Evolutionary conservation across 2,888 invertebrate species (phyloP).

Genomic region (Amblyjoppa fuscipennis): DNA sequence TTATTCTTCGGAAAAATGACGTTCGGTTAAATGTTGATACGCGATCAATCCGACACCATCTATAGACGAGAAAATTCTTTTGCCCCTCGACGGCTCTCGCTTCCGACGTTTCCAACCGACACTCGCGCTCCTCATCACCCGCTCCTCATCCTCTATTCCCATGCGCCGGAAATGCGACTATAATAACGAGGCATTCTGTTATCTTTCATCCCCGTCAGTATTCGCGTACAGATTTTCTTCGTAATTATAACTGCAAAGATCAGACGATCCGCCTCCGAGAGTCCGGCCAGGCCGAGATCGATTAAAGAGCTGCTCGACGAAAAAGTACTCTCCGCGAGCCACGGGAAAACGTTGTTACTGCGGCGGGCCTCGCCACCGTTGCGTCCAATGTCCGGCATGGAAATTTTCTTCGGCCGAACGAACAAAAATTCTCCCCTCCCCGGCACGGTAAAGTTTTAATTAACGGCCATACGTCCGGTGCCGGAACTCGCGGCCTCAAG

Average conservation of each 20-base stretch:
- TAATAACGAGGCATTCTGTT: background rate
- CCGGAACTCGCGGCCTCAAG: slow-evolving; percentile 67
- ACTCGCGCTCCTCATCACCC: too few relatives aligned
- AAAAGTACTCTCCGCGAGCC: background rate
- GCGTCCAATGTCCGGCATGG: slow-evolving; percentile 56
- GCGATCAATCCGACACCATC: too few relatives aligned
- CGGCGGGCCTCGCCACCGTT: background rate
- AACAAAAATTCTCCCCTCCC: slow-evolving; percentile 35
- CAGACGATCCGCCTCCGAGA: background rate
- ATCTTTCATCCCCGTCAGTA: background rate
- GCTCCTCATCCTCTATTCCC: too few relatives aligned
- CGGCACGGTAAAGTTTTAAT: slow-evolving; percentile 81
- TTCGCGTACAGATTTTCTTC: background rate
- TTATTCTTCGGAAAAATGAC: too few relatives aligned
- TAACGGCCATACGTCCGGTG: slow-evolving; percentile 80
- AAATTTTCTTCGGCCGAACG: slow-evolving; percentile 76
- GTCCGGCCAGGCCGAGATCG: too few relatives aligned
- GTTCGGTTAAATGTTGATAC: too few relatives aligned
- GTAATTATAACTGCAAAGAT: slow-evolving; percentile 11
- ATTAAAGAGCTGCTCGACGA: too few relatives aligned
- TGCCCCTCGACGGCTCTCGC: too few relatives aligned
- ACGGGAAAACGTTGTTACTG: slow-evolving; percentile 4
- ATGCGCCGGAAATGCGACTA: background rate
- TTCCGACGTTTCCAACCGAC: too few relatives aligned
- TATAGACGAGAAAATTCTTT: too few relatives aligned